Base-by-base conservation (phyloP, 2,888 invertebrate species). In the Laspeyria flexula region DNA sequence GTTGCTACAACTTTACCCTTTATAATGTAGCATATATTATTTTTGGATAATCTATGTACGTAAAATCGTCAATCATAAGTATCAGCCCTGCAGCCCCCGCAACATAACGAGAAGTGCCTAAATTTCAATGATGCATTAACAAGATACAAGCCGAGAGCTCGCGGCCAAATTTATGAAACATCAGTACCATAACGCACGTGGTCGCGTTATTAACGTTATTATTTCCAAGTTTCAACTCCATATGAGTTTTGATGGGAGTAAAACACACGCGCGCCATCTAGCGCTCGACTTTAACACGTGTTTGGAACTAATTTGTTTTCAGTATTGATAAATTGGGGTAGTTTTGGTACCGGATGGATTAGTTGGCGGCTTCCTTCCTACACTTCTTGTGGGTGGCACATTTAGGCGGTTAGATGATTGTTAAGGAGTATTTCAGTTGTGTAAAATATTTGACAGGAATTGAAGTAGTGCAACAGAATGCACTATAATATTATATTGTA, bases 61-160 rank as follows among this genome's bases (percentile, higher is more conserved):
- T n/a, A n/a, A n/a, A n/a, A n/a, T n/a, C n/a, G n/a, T n/a, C n/a
- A n/a, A n/a, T n/a, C n/a, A n/a, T n/a, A n/a, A n/a, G n/a, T n/a
- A n/a, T n/a, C n/a, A n/a, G n/a, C n/a, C n/a, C n/a, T n/a, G n/a
- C 33, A 9, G 4, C 25, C 40, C 34, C 37, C 33, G 41, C 46
- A 52, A 57, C 45, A 54, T 67, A 55, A 66, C 62, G 49, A 71
- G 64, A 55, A 70, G 66, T 59, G 50, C 44, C 63, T 51, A 68
- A 66, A 71, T 72, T 70, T 68, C 72, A 74, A 71, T 70, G 72
- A 71, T 68, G 64, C 70, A 70, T 75, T 75, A 63, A 72, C 65
- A 60, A 60, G 62, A 56, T 54, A 70, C 60, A 64, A 60, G 49
- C 41, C n/a, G 31, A 27, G 13, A 23, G 50, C 33, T 60, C 43